Percentiles rank a stretch among this genome's conserved stretches.
These are phyloP conservation scores for Steinernema hermaphroditum DNA, from an alignment of 2,888 invertebrate species.

Conservation along the genomic window DNA sequence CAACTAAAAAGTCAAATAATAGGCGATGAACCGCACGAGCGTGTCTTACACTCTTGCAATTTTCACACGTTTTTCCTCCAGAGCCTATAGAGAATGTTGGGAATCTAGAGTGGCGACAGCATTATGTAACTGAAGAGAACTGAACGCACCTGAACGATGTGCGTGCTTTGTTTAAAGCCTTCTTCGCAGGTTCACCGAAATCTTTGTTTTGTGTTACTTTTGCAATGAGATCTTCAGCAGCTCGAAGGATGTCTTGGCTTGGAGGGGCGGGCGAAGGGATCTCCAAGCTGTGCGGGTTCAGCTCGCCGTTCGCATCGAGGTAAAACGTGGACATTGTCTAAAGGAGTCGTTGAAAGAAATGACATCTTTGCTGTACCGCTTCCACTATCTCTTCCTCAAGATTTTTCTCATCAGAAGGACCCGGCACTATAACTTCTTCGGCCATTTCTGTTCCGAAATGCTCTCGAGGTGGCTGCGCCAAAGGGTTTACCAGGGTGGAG, in stretches of 20 bases:
- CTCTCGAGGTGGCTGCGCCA: neutral
- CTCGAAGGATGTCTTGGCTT: constrained; percentile 32
- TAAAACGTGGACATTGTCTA: constrained; percentile 54
- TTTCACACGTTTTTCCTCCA: constrained; percentile 42
- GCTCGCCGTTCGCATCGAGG: constrained; percentile 54
- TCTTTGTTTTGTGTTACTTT: constrained; percentile 34
- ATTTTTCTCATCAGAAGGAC: constrained; percentile 17
- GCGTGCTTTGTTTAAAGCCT: constrained; percentile 42
- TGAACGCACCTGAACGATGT: constrained; percentile 38
- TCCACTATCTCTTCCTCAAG: constrained; percentile 22
- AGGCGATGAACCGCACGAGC: too few species aligned
- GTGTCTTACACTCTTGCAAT: constrained; percentile 43
- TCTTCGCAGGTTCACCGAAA: constrained; percentile 45
- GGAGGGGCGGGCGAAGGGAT: constrained; percentile 44
- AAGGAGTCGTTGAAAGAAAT: neutral
- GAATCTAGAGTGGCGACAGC: constrained; percentile 22
- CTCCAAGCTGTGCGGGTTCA: constrained; percentile 56
- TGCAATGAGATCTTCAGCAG: constrained; percentile 39
- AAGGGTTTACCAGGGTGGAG: constrained; percentile 27
- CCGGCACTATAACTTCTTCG: neutral
- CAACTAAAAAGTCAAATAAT: neutral
- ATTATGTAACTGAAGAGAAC: neutral
- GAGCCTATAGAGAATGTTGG: constrained; percentile 6
- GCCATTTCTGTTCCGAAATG: constrained; percentile 14
- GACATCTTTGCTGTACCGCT: neutral